Conservation (phyloP, 1,140 invertebrate species). For the Meloidogyne hapla region DNA sequence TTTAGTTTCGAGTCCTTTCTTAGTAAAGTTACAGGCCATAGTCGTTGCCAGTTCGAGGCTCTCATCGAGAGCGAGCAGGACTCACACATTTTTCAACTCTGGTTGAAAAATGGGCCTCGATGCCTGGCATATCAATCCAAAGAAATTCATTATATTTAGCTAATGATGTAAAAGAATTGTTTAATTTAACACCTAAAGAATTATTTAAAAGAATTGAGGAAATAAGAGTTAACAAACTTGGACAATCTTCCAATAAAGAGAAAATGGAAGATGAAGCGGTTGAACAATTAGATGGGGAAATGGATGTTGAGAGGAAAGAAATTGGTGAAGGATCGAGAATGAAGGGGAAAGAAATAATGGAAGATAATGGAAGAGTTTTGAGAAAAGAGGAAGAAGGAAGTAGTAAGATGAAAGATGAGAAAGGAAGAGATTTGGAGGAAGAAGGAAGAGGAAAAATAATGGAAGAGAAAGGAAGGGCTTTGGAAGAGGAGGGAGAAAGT, state of each 20-base stretch:
- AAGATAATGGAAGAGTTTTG: background rate
- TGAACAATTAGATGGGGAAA: conserved; percentile 20
- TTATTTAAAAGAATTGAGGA: background rate
- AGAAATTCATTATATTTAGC: background rate
- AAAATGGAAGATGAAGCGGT: conserved; percentile 18
- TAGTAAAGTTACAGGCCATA: too few species aligned
- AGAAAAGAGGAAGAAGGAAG: background rate
- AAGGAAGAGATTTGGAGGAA: background rate
- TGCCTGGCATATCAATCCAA: too few species aligned
- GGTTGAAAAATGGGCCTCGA: too few species aligned
- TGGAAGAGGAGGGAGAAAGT: background rate
- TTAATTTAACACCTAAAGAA: background rate
- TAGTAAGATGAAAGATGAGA: background rate
- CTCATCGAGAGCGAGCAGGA: too few species aligned
- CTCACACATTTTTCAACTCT: too few species aligned
- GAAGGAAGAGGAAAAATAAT: background rate
- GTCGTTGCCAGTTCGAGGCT: too few species aligned
- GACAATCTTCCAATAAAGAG: conserved; percentile 4
- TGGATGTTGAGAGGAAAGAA: conserved; percentile 16
- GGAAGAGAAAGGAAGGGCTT: background rate
- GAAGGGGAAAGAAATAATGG: background rate
- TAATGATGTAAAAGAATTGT: background rate
- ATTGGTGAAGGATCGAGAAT: background rate
- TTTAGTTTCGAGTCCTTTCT: too few species aligned
- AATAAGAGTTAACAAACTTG: background rate